phyloP scores from a whole-genome alignment of 1,140 invertebrate genomes.

The Drosophila murphyi region DNA sequence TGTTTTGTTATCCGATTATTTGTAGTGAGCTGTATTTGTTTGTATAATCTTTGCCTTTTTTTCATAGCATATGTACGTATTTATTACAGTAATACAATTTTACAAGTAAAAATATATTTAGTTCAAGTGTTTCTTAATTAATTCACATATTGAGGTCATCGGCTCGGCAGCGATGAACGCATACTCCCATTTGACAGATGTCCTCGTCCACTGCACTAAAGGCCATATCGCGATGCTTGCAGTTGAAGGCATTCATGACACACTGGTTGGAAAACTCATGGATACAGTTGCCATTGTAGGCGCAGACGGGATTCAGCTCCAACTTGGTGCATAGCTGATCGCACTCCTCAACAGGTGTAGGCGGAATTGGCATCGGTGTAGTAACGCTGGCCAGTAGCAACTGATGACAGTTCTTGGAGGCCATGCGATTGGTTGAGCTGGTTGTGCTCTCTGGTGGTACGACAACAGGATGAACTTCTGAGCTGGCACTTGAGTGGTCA shows the following conservation, averaged over 20 bases:
- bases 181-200: constrained; percentile 50
- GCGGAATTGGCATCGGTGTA: constrained; percentile 13
- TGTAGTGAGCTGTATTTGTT: too few relatives aligned
- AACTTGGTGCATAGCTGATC: constrained; percentile 73
- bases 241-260: constrained; percentile 73
- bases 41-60: too few relatives aligned
- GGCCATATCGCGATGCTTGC: constrained; percentile 55
- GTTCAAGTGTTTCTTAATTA: not conserved
- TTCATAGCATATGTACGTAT: too few relatives aligned
- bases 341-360: constrained; percentile 42
- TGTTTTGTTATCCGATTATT: too few relatives aligned
- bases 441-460: constrained; percentile 35
- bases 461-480: constrained; percentile 35
- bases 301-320: constrained; percentile 68
- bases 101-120: too few relatives aligned
- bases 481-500: constrained; percentile 29
- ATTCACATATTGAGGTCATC: constrained; percentile 49
- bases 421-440: constrained; percentile 6
- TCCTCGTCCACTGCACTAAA: constrained; percentile 67
- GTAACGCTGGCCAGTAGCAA: constrained; percentile 41
- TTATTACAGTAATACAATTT: too few relatives aligned
- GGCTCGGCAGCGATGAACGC: constrained; percentile 55
- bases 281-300: constrained; percentile 66
- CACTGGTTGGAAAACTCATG: constrained; percentile 80
- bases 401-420: constrained; percentile 56